A percentile compares a stretch with the other conserved stretches of the same genome.
Evolutionary conservation across 2,113 vertebrate species (phyloP).

Genomic region (Monopterus albus): DNA sequence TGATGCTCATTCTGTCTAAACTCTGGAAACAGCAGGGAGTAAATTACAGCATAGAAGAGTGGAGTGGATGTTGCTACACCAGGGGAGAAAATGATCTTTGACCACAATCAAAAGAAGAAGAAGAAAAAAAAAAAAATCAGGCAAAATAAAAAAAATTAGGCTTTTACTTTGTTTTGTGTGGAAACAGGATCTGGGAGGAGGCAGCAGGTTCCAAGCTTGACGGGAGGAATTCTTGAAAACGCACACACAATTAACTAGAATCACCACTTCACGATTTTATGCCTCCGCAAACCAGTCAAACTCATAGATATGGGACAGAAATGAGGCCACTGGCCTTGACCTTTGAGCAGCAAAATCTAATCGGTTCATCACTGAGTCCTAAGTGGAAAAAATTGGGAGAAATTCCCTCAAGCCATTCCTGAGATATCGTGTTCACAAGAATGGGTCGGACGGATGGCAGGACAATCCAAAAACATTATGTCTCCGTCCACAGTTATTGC

Average conservation of each 20-base stretch:
- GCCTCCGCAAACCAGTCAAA: too few relatives aligned
- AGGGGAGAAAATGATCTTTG: conserved; percentile 46
- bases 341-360: too few relatives aligned
- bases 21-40: conserved; percentile 39
- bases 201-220: conserved; percentile 38
- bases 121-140: conserved; percentile 63
- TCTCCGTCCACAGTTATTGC: too few relatives aligned
- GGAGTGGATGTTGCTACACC: conserved; percentile 10
- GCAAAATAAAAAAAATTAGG: conserved; percentile 58
- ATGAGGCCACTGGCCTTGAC: too few relatives aligned
- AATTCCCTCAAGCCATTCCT: too few relatives aligned
- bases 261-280: too few relatives aligned
- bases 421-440: too few relatives aligned
- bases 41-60: conserved; percentile 33
- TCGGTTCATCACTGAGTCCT: too few relatives aligned
- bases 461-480: too few relatives aligned
- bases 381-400: too few relatives aligned
- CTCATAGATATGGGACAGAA: too few relatives aligned
- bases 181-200: conserved; percentile 29
- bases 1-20: conserved; percentile 46
- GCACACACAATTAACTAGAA: conserved; percentile 14
- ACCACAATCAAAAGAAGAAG: conserved; percentile 60
- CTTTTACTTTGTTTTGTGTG: conserved; percentile 49
- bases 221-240: conserved; percentile 40
- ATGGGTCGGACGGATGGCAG: too few relatives aligned